phyloP scores from a whole-genome alignment of 2,797 vertebrate genomes.

The Xenopus petersii region DNA sequence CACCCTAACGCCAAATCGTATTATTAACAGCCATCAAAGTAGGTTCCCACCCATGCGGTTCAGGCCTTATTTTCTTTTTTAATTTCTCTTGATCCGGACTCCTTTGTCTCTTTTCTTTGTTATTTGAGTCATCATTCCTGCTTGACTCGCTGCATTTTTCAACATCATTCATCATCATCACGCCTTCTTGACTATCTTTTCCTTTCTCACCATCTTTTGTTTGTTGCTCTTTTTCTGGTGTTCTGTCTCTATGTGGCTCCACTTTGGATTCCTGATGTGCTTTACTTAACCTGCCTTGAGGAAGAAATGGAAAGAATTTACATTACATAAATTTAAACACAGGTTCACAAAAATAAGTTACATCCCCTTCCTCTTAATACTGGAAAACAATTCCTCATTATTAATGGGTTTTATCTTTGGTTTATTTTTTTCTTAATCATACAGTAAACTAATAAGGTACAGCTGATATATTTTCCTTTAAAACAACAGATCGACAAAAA shows the following conservation, averaged over 20 bases:
- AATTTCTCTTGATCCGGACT: slow-evolving; percentile 24
- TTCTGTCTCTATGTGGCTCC: slow-evolving; percentile 3
- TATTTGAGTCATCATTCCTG: not conserved
- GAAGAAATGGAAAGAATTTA: too few relatives aligned
- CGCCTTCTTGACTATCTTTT: too few relatives aligned
- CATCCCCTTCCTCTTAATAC: too few relatives aligned
- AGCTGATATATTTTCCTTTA: too few relatives aligned
- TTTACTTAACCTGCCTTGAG: slow-evolving; percentile 68
- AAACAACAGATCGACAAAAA: too few relatives aligned
- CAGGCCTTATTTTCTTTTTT: slow-evolving; percentile 1
- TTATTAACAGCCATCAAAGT: slow-evolving; percentile 32
- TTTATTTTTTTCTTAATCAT: too few relatives aligned
- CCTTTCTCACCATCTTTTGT: slow-evolving; percentile 41
- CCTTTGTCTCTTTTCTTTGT: slow-evolving; percentile 41
- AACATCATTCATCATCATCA: too few relatives aligned
- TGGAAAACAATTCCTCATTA: too few relatives aligned
- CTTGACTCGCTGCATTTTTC: not conserved
- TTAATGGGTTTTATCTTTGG: too few relatives aligned
- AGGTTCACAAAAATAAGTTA: too few relatives aligned
- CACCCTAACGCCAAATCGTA: not conserved
- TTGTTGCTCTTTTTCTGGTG: slow-evolving; percentile 34
- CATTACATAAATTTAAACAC: too few relatives aligned
- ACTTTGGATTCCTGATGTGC: slow-evolving; percentile 55
- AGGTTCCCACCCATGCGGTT: not conserved
- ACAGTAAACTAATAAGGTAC: too few relatives aligned